Base-by-base conservation (phyloP, 2,797 vertebrate species). In the Hippoglossus hippoglossus region DNA sequence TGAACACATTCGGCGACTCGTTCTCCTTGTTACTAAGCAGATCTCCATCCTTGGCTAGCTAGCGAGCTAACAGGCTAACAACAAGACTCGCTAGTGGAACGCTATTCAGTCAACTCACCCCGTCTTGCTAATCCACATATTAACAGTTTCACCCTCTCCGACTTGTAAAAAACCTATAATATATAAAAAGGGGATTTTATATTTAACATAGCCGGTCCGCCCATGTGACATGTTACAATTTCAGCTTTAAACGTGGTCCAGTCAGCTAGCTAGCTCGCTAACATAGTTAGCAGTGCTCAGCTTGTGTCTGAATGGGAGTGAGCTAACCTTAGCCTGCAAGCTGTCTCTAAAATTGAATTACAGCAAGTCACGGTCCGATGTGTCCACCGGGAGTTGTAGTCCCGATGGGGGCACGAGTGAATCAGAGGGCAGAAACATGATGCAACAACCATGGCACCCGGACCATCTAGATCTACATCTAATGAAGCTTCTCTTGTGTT, bases 61-160 rank as follows among this genome's bases (percentile, higher is more conserved):
- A 28, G 34, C 56, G 65, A 81, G 90, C 84, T 88, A 79, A 36
- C 72, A 73, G 9, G 90, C 89, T 90, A 92, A 89, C 82, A 91
- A 83, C 92, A 91, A 82, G 61, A 62, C 57, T 36, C 73, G 73
- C 63, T 87, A 78, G 73, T 74, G 44, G 66, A 22, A 10, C 76
- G 79, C 41, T 74, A 52, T 63, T 53, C 25, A 50, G 41, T 69
- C 19, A 55, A 13, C 39, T 56, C 63, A 60, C 19, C 16, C 16
- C 58, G 0, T 18, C 6, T 19, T 28, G 26, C 28, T 3, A 39
- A 46, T 21, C 5, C 9, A 28, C 12, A 6, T 53, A 24, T 52
- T 7, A 51, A 1, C 9, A 2, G 11, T 58, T 12, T 36, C 15
- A 19, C 1, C 24, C 25, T 28, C 0, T 19, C 13, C 3, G 0